Base-by-base conservation (phyloP, 1,140 invertebrate genomes). In the Papilio polyxenes region DNA sequence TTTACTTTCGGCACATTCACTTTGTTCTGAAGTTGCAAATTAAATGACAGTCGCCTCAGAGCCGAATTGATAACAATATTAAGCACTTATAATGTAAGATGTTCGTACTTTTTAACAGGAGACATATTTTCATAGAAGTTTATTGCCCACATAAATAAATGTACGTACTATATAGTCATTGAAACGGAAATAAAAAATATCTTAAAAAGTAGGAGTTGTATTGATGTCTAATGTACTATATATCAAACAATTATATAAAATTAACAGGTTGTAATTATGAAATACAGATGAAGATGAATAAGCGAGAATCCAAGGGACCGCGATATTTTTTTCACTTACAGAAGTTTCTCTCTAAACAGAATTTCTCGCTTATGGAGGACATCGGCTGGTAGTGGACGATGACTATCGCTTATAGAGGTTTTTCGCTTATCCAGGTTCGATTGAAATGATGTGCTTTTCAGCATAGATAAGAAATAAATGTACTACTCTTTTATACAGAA, bases 101-200 rank as follows among this genome's bases (percentile, higher is more conserved):
- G 59, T 83, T 82, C 82, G 82, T 82, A 81, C 80, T 83, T 84
- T 82, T 86, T 87, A 84, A 85, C 87, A 93, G 93, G 93, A 94
- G 93, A 94, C 93, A 94, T 94, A 94, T 93, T 93, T 94, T 94
- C 88, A 88, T 87, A 88, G 92, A 91, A 86, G 87, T 89, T 88
- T 82, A 94, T 93, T 94, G 93, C 93, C 93, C 93, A 94, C 93
- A 93, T 91, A 91, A 87, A 93, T 91, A 91, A 87, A 85, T 87
- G 62, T 80, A 65, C 75, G n/a, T 65, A 80, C 48, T 59, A 69
- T 1, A 23, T 48, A 80, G 31, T n/a, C 23, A 78, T 17, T 40
- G 23, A n/a, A 79, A 62, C 51, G 23, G 65, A 72, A 72, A 72
- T 72, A 37, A 79, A 62, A 78, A 62, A 40, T 59, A 23, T 79